phyloP scores from a whole-genome alignment of 2,888 invertebrate species.

The Dexiosoma caninum region DNA sequence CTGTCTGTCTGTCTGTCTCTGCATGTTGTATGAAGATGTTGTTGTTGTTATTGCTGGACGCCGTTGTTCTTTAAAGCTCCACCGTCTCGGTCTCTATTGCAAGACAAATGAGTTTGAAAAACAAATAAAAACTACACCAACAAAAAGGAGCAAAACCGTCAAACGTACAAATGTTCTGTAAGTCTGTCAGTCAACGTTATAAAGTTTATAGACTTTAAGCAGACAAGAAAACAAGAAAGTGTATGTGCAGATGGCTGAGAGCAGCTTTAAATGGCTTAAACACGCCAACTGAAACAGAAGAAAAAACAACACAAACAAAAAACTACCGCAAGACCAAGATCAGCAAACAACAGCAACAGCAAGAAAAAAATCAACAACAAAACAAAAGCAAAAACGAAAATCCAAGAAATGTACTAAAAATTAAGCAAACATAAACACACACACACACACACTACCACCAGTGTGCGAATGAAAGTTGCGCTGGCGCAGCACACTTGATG shows the following conservation, averaged over 20 bases:
- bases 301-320: no score
- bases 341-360: slow-evolving; percentile 7
- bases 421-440: slow-evolving; percentile 1
- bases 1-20: slow-evolving; percentile 22
- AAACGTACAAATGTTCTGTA: not conserved
- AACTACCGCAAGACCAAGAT: slow-evolving; percentile 41
- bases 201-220: slow-evolving; percentile 31
- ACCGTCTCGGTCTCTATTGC: slow-evolving; percentile 36
- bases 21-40: not conserved
- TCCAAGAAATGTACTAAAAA: slow-evolving; percentile 29
- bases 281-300: slow-evolving; percentile 39
- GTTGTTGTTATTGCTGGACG: slow-evolving; percentile 40
- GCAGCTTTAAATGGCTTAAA: slow-evolving; percentile 51
- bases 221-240: slow-evolving; percentile 69
- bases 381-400: not conserved
- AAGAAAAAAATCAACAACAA: slow-evolving; percentile 37
- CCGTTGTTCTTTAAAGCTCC: slow-evolving; percentile 52
- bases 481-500: slow-evolving; percentile 11
- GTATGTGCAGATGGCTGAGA: slow-evolving; percentile 61
- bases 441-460: not conserved
- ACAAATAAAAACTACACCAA: not conserved
- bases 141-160: slow-evolving; percentile 3
- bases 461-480: slow-evolving; percentile 46
- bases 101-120: not conserved
- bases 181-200: not conserved